A percentile compares a stretch with the other conserved stretches of the same genome.
Evolutionary conservation across 2,888 invertebrate species (phyloP).

Genomic region (Pammene fasciana): DNA sequence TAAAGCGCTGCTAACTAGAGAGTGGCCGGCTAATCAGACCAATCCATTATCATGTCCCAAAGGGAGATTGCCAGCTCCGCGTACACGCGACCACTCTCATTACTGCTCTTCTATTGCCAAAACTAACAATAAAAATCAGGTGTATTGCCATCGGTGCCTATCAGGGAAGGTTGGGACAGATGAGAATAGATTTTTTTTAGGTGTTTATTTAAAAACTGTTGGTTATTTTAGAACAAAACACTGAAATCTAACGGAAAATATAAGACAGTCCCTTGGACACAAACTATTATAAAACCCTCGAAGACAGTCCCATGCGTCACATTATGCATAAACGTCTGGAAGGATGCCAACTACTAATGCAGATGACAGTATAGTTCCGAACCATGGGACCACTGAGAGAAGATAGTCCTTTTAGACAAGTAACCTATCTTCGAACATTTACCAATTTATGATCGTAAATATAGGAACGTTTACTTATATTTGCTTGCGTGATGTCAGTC

Average conservation of each 20-base stretch:
- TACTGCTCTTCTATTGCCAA: conserved; percentile 24
- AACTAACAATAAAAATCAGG: not conserved
- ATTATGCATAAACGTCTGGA: conserved; percentile 19
- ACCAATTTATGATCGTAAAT: too few species aligned
- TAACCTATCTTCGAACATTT: too few species aligned
- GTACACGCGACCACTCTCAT: conserved; percentile 34
- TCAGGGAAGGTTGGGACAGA: too few species aligned
- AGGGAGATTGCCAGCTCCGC: conserved; percentile 7
- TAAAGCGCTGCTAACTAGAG: not conserved
- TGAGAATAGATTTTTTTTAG: too few species aligned
- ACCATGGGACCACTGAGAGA: too few species aligned
- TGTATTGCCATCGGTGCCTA: too few species aligned
- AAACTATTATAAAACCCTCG: not conserved
- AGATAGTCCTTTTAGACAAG: too few species aligned
- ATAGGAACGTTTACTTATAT: too few species aligned
- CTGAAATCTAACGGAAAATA: not conserved
- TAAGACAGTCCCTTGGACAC: not conserved
- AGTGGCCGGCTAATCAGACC: conserved; percentile 6
- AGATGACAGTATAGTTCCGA: not conserved
- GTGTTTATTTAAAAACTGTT: too few species aligned
- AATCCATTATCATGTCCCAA: conserved; percentile 28
- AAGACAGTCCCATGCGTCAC: conserved; percentile 8
- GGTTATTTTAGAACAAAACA: too few species aligned
- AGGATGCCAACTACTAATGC: conserved; percentile 2
- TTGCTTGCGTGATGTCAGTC: too few species aligned